These are phyloP conservation scores for Paratilapia polleni DNA, from an alignment of 2,113 vertebrate genomes.

Conservation along the genomic window DNA sequence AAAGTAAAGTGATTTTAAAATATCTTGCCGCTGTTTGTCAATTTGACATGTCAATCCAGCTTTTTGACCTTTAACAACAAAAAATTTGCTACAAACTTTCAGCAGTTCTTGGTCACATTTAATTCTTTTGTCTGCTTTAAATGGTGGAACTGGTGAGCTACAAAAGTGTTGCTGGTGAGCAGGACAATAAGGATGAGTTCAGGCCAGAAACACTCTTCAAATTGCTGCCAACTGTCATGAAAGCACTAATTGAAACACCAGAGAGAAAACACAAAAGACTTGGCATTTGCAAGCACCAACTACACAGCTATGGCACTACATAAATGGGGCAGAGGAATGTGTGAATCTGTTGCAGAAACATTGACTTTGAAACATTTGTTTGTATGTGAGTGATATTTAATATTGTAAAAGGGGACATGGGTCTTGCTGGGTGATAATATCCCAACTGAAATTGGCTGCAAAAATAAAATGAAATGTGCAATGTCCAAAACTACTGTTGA, in stretches of 20 bases:
- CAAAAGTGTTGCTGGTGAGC: not conserved
- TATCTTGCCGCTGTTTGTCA: not conserved
- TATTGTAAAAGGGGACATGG: not conserved
- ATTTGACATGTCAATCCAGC: not conserved
- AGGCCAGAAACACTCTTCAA: not conserved
- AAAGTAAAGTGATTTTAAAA: not conserved
- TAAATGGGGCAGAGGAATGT: not conserved
- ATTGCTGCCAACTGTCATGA: conserved; percentile 9
- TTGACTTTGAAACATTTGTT: conserved; percentile 13
- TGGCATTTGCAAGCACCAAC: not conserved
- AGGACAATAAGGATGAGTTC: conserved; percentile 6
- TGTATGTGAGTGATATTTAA: conserved; percentile 1
- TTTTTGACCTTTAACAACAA: conserved; percentile 2
- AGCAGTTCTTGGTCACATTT: not conserved
- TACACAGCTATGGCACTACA: not conserved
- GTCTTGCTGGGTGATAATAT: not conserved
- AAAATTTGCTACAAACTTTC: not conserved
- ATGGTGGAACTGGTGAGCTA: not conserved
- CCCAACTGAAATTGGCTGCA: conserved; percentile 3
- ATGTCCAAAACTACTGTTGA: not conserved
- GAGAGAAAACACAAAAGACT: not conserved
- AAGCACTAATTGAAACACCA: not conserved
- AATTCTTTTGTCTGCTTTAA: not conserved
- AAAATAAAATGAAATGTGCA: conserved; percentile 2
- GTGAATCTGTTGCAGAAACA: conserved; percentile 18